These are phyloP conservation scores for Automeris io DNA, from an alignment of 2,888 invertebrate species.

Conservation along the genomic window DNA sequence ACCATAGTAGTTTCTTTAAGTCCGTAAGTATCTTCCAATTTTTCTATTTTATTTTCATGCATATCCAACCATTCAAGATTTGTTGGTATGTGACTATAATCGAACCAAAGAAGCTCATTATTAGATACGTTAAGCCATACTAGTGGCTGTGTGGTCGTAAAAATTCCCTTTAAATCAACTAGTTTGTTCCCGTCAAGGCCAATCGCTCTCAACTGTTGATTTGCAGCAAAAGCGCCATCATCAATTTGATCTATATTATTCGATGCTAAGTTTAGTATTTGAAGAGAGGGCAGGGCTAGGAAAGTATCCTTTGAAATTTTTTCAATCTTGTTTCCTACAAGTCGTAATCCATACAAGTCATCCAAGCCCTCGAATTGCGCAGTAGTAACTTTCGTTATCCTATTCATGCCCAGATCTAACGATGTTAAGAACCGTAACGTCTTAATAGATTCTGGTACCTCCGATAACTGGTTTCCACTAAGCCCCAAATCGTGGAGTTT, in stretches of 20 bases:
- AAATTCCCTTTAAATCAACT: conserved; percentile 86
- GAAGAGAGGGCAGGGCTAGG: conserved; percentile 81
- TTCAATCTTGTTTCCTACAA: conserved; percentile 88
- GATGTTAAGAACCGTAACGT: conserved; percentile 83
- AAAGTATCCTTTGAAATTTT: conserved; percentile 87
- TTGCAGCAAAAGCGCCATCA: conserved; percentile 85
- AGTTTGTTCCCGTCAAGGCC: conserved; percentile 87
- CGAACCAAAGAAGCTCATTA: conserved; percentile 87
- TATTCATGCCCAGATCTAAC: conserved; percentile 89
- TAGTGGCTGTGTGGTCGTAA: conserved; percentile 83
- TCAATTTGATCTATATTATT: conserved; percentile 87
- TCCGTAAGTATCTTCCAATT: conserved; percentile 84
- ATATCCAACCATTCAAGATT: conserved; percentile 89
- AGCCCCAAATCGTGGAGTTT: conserved; percentile 86
- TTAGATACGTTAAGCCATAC: conserved; percentile 89
- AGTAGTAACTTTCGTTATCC: conserved; percentile 82
- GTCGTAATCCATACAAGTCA: conserved; percentile 84
- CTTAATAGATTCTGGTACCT: conserved; percentile 83
- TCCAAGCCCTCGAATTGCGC: conserved; percentile 85
- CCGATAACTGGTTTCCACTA: conserved; percentile 83
- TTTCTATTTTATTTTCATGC: conserved; percentile 86
- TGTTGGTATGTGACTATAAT: conserved; percentile 86
- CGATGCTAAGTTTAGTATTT: conserved; percentile 87
- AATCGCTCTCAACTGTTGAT: conserved; percentile 84
- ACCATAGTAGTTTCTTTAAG: conserved; percentile 80